Conservation (phyloP, 2,113 vertebrate species). For the Plecotus auritus region DNA sequence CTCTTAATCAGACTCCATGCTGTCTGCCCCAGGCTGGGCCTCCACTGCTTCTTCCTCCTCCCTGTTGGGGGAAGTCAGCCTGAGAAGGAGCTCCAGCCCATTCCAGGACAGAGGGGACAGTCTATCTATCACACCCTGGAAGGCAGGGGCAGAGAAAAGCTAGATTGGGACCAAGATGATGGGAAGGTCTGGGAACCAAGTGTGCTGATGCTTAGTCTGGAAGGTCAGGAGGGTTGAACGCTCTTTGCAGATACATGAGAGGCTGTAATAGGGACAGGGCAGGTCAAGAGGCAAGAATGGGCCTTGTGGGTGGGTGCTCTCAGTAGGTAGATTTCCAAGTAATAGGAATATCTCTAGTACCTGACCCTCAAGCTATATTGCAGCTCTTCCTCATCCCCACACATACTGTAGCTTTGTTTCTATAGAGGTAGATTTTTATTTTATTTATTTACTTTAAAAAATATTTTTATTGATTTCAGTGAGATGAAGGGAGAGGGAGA, state of each 20-base stretch:
- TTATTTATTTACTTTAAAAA: background rate
- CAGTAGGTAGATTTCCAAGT: background rate
- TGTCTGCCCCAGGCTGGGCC: background rate
- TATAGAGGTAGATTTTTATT: background rate
- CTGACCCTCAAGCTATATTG: no score
- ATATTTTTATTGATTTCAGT: background rate
- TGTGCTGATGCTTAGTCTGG: background rate
- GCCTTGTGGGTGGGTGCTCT: background rate
- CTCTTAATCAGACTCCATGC: background rate
- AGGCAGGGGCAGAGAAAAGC: background rate
- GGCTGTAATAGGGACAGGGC: background rate
- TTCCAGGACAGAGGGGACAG: background rate
- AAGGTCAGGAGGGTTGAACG: accelerated
- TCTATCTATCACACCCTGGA: background rate
- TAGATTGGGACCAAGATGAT: background rate
- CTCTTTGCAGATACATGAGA: background rate
- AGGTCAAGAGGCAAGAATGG: background rate
- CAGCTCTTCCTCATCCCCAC: background rate
- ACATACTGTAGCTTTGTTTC: background rate
- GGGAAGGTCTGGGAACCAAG: background rate
- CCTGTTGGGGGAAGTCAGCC: background rate
- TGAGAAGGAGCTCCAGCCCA: background rate
- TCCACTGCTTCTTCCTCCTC: background rate
- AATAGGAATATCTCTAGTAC: background rate
- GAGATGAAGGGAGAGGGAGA: background rate